Evolutionary conservation across 2,113 vertebrate species (phyloP).

Genomic region (Microcebus ravelobensis): DNA sequence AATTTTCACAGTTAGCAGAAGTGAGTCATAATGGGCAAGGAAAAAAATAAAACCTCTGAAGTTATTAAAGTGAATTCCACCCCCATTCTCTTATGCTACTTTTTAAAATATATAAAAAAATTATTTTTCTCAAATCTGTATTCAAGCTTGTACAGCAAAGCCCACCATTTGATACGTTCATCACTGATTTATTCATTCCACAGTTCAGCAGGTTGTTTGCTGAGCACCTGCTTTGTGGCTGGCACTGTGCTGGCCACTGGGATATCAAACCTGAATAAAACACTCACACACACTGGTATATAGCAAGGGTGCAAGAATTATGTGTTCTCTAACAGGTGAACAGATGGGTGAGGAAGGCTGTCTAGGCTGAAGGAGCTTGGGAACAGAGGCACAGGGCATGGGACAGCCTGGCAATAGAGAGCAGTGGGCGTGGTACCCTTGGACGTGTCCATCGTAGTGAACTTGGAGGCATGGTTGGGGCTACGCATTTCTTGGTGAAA

Average conservation of each 20-base stretch:
- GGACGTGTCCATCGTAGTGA: background rate
- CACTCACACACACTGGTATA: fast-evolving
- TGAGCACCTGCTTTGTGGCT: background rate
- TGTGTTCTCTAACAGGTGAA: background rate
- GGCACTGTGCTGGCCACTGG: background rate
- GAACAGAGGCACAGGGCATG: background rate
- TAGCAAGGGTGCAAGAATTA: background rate
- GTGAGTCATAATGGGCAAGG: constrained; percentile 61
- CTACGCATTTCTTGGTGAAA: background rate
- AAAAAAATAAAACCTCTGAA: constrained; percentile 20
- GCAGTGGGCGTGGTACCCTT: fast-evolving
- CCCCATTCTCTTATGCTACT: constrained; percentile 28
- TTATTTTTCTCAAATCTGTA: background rate
- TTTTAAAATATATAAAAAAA: background rate
- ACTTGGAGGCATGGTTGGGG: background rate
- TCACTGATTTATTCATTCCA: background rate
- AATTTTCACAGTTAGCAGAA: constrained; percentile 46
- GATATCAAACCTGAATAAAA: background rate
- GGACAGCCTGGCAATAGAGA: background rate
- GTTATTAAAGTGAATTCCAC: constrained; percentile 51
- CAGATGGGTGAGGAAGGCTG: background rate
- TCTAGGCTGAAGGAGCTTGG: background rate
- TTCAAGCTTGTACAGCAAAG: background rate
- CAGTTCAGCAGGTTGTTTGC: background rate
- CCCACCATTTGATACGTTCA: background rate